These are phyloP conservation scores for Archivesica marissinica DNA, from an alignment of 1,140 invertebrate species.

Conservation along the genomic window DNA sequence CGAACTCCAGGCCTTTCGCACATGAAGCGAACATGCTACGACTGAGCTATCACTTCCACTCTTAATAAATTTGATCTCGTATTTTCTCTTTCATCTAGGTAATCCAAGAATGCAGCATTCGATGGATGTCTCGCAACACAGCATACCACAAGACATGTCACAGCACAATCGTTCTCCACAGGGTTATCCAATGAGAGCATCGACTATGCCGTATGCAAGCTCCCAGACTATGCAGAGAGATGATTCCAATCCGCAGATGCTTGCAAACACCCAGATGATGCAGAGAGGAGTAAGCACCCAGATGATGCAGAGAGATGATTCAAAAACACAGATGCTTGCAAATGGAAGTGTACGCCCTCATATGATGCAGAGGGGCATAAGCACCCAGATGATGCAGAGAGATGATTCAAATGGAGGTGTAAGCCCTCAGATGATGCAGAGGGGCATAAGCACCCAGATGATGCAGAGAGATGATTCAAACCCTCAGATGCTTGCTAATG, in stretches of 20 bases:
- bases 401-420: too few species aligned
- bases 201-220: neutral
- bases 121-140: neutral
- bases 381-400: slow-evolving; percentile 19
- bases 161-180: neutral
- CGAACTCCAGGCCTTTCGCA: neutral
- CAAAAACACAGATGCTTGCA: neutral
- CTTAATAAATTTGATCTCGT: too few species aligned
- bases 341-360: neutral
- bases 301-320: neutral
- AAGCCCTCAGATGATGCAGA: neutral
- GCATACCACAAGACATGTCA: neutral
- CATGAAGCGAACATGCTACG: too few species aligned
- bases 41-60: too few species aligned
- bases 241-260: neutral
- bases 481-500: neutral
- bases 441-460: too few species aligned
- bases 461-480: too few species aligned
- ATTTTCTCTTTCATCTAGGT: neutral
- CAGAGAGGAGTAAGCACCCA: neutral
- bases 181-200: neutral
- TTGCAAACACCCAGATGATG: neutral
- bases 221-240: neutral
- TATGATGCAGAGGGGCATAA: slow-evolving; percentile 9
- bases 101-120: slow-evolving; percentile 13